These are phyloP conservation scores for Protosalanx chinensis DNA, from an alignment of 2,797 vertebrate genomes.

Conservation along the genomic window DNA sequence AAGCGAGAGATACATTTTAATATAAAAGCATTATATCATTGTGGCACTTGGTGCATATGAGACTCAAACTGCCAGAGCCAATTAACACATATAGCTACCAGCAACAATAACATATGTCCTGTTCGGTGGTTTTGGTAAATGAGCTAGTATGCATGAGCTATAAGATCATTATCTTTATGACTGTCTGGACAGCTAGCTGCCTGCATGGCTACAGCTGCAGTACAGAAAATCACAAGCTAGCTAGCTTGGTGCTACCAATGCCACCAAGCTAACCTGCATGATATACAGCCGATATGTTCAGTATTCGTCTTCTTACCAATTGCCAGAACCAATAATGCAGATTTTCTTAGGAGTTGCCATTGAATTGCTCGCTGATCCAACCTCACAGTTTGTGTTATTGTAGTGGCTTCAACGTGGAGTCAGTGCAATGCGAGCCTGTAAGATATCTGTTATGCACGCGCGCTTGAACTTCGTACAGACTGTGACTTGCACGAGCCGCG, in stretches of 20 bases:
- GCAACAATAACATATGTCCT: no score
- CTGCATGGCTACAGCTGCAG: neutral
- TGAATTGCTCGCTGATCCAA: neutral
- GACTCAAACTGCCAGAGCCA: no score
- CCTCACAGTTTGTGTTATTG: neutral
- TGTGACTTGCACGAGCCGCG: neutral
- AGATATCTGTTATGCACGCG: no score
- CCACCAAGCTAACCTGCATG: neutral
- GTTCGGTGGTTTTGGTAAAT: no score
- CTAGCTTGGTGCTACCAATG: neutral
- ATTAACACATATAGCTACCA: no score
- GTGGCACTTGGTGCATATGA: no score
- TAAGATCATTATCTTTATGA: no score
- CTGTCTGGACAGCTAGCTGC: neutral
- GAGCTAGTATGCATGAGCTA: no score
- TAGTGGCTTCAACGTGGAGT: no score
- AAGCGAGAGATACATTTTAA: no score
- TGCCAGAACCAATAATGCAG: conserved; percentile 93
- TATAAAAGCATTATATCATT: no score
- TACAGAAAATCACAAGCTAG: neutral
- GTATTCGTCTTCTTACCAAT: conserved; percentile 76
- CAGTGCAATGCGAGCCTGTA: no score
- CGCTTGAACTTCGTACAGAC: neutral
- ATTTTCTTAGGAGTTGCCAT: conserved; percentile 79
- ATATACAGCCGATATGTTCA: neutral